Base-by-base conservation (phyloP, 2,797 vertebrate species). In the Lacerta viridis region DNA sequence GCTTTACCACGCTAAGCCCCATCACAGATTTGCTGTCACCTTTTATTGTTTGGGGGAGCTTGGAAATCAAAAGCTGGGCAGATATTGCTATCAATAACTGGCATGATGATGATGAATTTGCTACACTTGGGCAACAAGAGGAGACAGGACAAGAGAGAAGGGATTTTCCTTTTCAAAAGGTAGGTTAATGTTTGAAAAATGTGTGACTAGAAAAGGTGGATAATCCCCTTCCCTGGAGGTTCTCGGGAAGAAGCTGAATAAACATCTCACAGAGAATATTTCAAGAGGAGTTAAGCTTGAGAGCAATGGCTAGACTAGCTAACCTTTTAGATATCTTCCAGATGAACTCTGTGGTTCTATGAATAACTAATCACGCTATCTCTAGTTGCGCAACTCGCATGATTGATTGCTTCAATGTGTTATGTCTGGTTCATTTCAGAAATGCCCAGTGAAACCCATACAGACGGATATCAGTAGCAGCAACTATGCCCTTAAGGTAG, bases 61-160 rank as follows among this genome's bases (percentile, higher is more conserved):
- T 64, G 15, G 72, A 71, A 79, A 78, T 88, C 33, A 84, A 88
- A 88, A 69, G 55, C n/a, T 71, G 50, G 50, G 43, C 68, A 84
- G 76, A 84, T 72, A 80, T 43, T 43, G 9, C 55, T 59, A 27
- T 79, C 55, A 25, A 69, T 84, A 74, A 72, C 69, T 72, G 29
- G 4, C 27, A 72, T 61, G 29, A n/a, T 59, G 29, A 71, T 80
- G 20, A 79, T 43, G 46, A 43, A 50, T 61, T 59, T 79, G 2
- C 74, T 4, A 3, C 33, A 55, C 66, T 43, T 84, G 50, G 64
- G 71, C 79, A 79, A 25, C 29, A 79, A 79, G 50, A 39, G 33
- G 33, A 78, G 39, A 25, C 17, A 27, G 29, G 25, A 59, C 27
- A 72, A 74, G 77, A 74, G 29, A 7, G 13, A 80, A 88, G 46